Percentiles rank a stretch among this genome's conserved stretches.
Evolutionary conservation across 2,113 vertebrate species (phyloP).

Genomic region (Spea bombifrons): DNA sequence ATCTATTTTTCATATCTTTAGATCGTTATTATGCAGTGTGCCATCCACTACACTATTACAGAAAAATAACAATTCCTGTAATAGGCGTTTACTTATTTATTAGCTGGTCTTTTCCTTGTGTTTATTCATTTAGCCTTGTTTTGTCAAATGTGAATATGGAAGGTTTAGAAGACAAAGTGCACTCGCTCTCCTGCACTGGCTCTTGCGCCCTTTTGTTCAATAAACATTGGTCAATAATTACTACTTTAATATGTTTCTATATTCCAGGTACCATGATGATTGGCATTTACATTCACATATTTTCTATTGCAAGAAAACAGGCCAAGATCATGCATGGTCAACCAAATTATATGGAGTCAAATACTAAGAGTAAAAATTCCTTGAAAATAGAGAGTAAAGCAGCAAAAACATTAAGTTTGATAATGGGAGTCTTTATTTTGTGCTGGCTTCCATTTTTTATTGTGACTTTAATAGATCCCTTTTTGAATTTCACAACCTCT

Average conservation of each 20-base stretch:
- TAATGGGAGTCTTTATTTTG: neutral
- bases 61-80: conserved; percentile 37
- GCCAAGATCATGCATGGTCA: conserved; percentile 37
- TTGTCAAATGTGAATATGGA: conserved; percentile 52
- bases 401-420: conserved; percentile 33
- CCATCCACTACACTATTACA: conserved; percentile 49
- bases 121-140: conserved; percentile 51
- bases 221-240: conserved; percentile 50
- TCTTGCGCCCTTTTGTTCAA: conserved; percentile 51
- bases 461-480: conserved; percentile 35
- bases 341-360: conserved; percentile 11
- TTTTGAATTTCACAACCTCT: conserved; percentile 44
- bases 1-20: conserved; percentile 55
- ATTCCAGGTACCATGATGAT: conserved; percentile 50
- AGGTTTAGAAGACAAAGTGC: conserved; percentile 39
- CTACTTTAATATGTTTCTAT: conserved; percentile 54
- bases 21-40: conserved; percentile 44
- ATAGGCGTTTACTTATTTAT: conserved; percentile 48
- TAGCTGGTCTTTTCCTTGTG: conserved; percentile 39
- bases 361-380: conserved; percentile 32
- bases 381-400: conserved; percentile 47
- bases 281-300: conserved; percentile 50
- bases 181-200: conserved; percentile 35
- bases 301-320: conserved; percentile 47
- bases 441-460: conserved; percentile 42